Evolutionary conservation across 1,140 invertebrate genomes (phyloP).

Genomic region (Helicoverpa armigera): DNA sequence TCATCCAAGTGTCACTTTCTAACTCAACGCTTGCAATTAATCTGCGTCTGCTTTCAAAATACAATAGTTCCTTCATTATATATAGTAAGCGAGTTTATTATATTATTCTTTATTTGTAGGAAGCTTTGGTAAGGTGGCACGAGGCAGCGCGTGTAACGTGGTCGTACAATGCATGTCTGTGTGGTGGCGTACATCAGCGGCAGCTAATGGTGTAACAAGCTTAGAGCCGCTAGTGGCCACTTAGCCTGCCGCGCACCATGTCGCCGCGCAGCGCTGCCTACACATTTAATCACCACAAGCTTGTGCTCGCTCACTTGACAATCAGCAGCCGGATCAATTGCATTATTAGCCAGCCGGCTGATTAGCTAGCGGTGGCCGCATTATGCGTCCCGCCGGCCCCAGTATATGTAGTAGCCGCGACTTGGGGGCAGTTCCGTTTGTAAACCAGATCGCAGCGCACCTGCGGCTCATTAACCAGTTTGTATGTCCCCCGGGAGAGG

Average conservation of each 20-base stretch:
- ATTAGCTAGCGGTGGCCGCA: not conserved
- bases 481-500: not conserved
- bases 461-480: not conserved
- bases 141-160: too few relatives aligned
- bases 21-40: too few relatives aligned
- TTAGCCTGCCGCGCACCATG: not conserved
- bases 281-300: not conserved
- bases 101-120: too few relatives aligned
- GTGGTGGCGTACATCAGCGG: not conserved
- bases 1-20: too few relatives aligned
- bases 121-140: too few relatives aligned
- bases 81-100: too few relatives aligned
- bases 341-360: not conserved
- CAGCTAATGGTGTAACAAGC: conserved; percentile 12
- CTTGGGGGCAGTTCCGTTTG: not conserved
- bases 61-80: too few relatives aligned
- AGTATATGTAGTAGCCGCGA: not conserved
- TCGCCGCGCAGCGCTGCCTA: not conserved
- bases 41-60: too few relatives aligned
- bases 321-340: not conserved
- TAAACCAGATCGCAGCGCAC: not conserved
- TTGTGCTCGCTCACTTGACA: not conserved
- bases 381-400: not conserved
- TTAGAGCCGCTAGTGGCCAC: conserved; percentile 22
- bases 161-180: not conserved